Evolutionary conservation across 2,113 vertebrate genomes (phyloP), one percentile per base, ranked within the genome.

Genomic region (Erythrolamprus reginae): DNA sequence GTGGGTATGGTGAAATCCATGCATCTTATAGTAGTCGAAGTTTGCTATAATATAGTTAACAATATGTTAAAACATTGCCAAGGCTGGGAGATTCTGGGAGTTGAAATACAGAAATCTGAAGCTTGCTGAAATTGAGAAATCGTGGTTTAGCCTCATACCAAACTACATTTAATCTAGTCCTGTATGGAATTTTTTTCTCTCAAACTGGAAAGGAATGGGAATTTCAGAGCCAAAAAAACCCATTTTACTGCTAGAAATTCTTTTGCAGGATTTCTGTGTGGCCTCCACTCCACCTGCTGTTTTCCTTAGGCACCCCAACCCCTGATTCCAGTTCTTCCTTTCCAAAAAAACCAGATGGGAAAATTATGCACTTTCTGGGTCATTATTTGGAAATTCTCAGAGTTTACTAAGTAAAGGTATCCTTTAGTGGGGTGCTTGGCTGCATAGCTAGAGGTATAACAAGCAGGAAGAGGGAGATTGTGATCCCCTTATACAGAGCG

Each of bases 311-410:
- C 26, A 47, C 10, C 8, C 17, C 84, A 82, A 48, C 17, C 45
- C 56, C 13, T n/a, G 17, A 53, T 24, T 53, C 26, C 3, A 0
- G 5, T 7, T 26, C 0, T 13, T n/a, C n/a, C 9, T 5, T 5
- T 56, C 12, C 3, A 4, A 15, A n/a, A 12, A 12, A 38, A 0
- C 17, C 17, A n/a, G 7, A 1, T 0, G 1, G 26, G 10, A 33
- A 33, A 77, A 77, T 38, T 77, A 38, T 15, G 12, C n/a, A 70
- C 65, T n/a, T n/a, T n/a, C n/a, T 33, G n/a, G 5, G 15, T 7
- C n/a, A n/a, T n/a, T 12, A 1, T n/a, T 70, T 33, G 5, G 15
- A 70, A 70, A 33, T 70, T 33, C 65, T 33, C 28, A 65, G 65
- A 17, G 61, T 70, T n/a, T 70, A 10, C 21, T 23, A 3, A 42